A percentile compares a stretch with the other conserved stretches of the same genome.
phyloP scores from a whole-genome alignment of 2,113 vertebrate genomes.

The Zingel zingel region DNA sequence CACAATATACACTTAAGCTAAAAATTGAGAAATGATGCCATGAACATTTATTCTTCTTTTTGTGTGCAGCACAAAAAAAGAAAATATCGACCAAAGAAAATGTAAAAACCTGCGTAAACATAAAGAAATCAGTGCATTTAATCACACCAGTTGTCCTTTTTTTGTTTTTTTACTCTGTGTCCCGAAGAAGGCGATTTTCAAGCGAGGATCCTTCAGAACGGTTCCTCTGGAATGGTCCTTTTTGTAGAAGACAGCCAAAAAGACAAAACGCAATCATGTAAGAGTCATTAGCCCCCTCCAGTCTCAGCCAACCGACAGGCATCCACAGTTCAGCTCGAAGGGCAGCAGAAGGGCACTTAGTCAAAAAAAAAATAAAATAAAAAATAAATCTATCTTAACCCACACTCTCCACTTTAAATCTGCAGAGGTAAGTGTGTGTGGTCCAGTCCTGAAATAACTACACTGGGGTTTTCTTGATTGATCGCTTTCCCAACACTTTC shows the following conservation, averaged over 20 bases:
- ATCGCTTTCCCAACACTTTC: constrained; percentile 14
- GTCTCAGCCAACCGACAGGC: constrained; percentile 29
- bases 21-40: constrained; percentile 19
- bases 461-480: constrained; percentile 8
- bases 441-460: constrained; percentile 17
- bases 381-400: constrained; percentile 7
- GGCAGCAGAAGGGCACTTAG: constrained; percentile 73
- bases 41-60: constrained; percentile 19
- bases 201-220: constrained; percentile 18
- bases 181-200: constrained; percentile 45
- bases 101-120: constrained; percentile 14
- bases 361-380: constrained; percentile 29
- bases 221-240: constrained; percentile 58
- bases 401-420: constrained; percentile 14
- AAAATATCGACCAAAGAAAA: neutral
- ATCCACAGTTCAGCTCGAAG: constrained; percentile 47
- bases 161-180: constrained; percentile 43
- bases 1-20: constrained; percentile 40
- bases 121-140: constrained; percentile 60
- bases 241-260: constrained; percentile 60
- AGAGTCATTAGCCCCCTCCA: constrained; percentile 38
- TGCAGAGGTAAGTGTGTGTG: constrained; percentile 21
- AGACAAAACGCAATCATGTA: constrained; percentile 75
- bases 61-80: constrained; percentile 31
- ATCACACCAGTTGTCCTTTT: constrained; percentile 15